These are phyloP conservation scores for Microtus ochrogaster DNA, from an alignment of 2,113 vertebrate genomes.

Conservation along the genomic window DNA sequence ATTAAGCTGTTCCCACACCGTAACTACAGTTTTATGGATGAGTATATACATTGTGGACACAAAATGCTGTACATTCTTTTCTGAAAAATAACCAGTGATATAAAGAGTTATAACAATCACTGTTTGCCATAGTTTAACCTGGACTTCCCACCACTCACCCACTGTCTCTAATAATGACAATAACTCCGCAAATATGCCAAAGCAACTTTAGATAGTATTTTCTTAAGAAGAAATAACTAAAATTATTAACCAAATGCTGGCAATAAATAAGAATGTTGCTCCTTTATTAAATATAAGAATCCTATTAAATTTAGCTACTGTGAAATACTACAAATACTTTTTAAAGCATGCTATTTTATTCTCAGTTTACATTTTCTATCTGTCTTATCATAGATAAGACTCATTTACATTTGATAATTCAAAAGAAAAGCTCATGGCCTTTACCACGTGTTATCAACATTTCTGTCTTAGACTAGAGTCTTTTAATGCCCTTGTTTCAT, in stretches of 20 bases:
- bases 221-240: constrained; percentile 43
- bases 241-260: constrained; percentile 9
- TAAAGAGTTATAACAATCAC: not conserved
- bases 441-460: not conserved
- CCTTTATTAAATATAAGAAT: not conserved
- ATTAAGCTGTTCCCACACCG: not conserved
- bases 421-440: constrained; percentile 16
- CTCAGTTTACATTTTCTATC: not conserved
- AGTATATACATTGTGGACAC: not conserved
- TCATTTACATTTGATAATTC: constrained; percentile 44
- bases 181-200: constrained; percentile 2
- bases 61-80: not conserved
- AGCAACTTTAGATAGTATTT: not conserved
- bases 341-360: not conserved
- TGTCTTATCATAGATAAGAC: constrained; percentile 39
- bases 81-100: not conserved
- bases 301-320: not conserved
- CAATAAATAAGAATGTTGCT: constrained; percentile 43
- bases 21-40: not conserved
- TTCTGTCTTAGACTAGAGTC: constrained; percentile 31
- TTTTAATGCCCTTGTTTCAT: not conserved
- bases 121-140: not conserved
- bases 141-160: not conserved
- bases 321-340: constrained; percentile 23
- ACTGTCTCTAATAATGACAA: not conserved